Conservation (phyloP, 53 echinoderm and acorn worm species). For the Stichopus horrens region DNA sequence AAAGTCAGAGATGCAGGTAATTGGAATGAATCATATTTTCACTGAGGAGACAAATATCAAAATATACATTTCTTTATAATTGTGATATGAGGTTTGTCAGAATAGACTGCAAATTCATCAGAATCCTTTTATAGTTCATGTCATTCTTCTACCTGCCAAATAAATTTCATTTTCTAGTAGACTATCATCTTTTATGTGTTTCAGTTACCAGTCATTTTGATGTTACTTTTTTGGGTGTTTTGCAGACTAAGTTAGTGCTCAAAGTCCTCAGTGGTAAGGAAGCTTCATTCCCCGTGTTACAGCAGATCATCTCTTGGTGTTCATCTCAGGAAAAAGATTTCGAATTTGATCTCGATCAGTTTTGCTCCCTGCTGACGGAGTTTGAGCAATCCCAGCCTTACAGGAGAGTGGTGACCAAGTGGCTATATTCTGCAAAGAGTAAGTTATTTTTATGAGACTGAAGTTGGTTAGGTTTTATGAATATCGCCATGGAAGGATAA, state of each 20-base stretch:
- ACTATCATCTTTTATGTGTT: too few relatives aligned
- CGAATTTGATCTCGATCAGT: slow-evolving; percentile 86
- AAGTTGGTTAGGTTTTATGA: too few relatives aligned
- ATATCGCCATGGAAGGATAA: too few relatives aligned
- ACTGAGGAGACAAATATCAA: too few relatives aligned
- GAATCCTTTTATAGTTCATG: too few relatives aligned
- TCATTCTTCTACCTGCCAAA: too few relatives aligned
- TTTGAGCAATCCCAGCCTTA: slow-evolving; percentile 76
- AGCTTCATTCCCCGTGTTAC: slow-evolving; percentile 79
- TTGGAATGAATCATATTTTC: too few relatives aligned
- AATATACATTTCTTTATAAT: too few relatives aligned
- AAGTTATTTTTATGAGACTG: slow-evolving; percentile 23
- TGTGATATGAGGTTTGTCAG: too few relatives aligned
- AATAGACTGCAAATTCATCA: too few relatives aligned
- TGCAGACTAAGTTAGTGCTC: slow-evolving; percentile 70
- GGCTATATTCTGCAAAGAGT: slow-evolving; percentile 57
- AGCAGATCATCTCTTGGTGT: slow-evolving; percentile 76
- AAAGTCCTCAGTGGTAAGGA: slow-evolving; percentile 74
- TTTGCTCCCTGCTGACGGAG: slow-evolving; percentile 94
- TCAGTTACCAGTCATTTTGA: background rate
- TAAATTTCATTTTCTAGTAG: too few relatives aligned
- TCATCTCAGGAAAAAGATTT: slow-evolving; percentile 64
- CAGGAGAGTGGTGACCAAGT: slow-evolving; percentile 48
- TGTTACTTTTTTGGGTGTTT: background rate
- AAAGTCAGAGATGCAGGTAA: too few relatives aligned